Conservation (phyloP, 2,797 vertebrate genomes). For the Fundulus diaphanus region DNA sequence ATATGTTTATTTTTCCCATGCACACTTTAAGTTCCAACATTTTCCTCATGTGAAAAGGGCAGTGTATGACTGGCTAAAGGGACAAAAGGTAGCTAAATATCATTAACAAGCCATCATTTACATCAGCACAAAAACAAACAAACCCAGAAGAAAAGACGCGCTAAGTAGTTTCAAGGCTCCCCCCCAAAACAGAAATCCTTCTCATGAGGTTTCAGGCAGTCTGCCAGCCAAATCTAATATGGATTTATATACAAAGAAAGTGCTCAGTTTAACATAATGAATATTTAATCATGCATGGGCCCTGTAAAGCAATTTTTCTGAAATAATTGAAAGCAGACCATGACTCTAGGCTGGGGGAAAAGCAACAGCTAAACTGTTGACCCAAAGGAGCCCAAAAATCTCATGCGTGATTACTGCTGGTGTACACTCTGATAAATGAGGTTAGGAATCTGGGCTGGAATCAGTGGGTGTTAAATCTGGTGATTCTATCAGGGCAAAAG, state of each 20-base stretch:
- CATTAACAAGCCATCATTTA: conserved; percentile 77
- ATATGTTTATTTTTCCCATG: conserved; percentile 77
- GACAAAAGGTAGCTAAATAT: conserved; percentile 74
- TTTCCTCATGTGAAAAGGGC: conserved; percentile 61
- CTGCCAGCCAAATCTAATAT: conserved; percentile 86
- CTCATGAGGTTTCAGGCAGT: conserved; percentile 84
- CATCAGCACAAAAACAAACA: conserved; percentile 81
- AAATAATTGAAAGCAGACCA: conserved; percentile 91
- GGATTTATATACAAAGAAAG: conserved; percentile 90
- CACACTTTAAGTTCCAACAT: conserved; percentile 70
- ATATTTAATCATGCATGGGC: conserved; percentile 91
- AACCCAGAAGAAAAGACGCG: conserved; percentile 62
- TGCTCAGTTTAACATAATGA: conserved; percentile 89
- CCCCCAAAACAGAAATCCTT: conserved; percentile 78
- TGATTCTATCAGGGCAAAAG: conserved; percentile 68
- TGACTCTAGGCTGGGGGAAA: conserved; percentile 77
- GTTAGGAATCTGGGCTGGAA: conserved; percentile 76
- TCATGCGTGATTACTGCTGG: conserved; percentile 81
- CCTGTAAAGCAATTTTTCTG: conserved; percentile 87
- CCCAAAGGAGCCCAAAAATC: conserved; percentile 81
- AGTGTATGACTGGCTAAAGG: conserved; percentile 56
- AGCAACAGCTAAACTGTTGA: conserved; percentile 83
- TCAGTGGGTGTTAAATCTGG: conserved; percentile 74
- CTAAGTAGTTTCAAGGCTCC: conserved; percentile 73
- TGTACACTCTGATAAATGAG: conserved; percentile 80